Evolutionary conservation across 2,888 invertebrate species (phyloP).

Genomic region (Tinea semifulvella): DNA sequence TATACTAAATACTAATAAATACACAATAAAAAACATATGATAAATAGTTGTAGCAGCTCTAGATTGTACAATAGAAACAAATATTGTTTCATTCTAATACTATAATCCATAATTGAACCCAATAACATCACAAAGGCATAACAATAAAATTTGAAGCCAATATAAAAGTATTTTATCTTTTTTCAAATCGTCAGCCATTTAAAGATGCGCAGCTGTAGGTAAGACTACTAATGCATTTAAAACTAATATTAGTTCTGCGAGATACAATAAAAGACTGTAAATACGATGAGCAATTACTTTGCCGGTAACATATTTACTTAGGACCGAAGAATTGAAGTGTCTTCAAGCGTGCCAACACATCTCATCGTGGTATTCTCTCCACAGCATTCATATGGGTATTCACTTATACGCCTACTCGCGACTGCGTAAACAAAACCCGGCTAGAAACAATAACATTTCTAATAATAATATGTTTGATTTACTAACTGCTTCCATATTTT

Average conservation of each 20-base stretch:
- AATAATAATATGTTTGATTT: constrained; percentile 58
- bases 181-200: constrained; percentile 5
- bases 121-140: not conserved
- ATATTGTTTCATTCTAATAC: not conserved
- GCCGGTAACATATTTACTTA: constrained; percentile 62
- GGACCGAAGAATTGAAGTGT: constrained; percentile 63
- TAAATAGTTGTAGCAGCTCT: not conserved
- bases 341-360: constrained; percentile 57
- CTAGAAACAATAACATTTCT: constrained; percentile 55
- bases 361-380: constrained; percentile 39
- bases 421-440: constrained; percentile 50
- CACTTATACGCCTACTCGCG: constrained; percentile 31
- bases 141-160: constrained; percentile 2
- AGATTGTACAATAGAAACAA: not conserved
- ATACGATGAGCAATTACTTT: constrained; percentile 61
- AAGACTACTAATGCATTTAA: constrained; percentile 40
- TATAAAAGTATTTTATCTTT: constrained; percentile 3
- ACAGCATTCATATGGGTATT: constrained; percentile 10
- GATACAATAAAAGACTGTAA: constrained; percentile 64
- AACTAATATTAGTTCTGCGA: constrained; percentile 60
- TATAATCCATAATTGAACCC: not conserved
- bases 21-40: too few species aligned
- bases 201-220: constrained; percentile 42
- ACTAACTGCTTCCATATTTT: too few species aligned
- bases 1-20: too few species aligned